A percentile compares a stretch with the other conserved stretches of the same genome.
These are phyloP conservation scores for Gallinago paraguaiae DNA, from an alignment of 2,113 vertebrate genomes.

Conservation along the genomic window DNA sequence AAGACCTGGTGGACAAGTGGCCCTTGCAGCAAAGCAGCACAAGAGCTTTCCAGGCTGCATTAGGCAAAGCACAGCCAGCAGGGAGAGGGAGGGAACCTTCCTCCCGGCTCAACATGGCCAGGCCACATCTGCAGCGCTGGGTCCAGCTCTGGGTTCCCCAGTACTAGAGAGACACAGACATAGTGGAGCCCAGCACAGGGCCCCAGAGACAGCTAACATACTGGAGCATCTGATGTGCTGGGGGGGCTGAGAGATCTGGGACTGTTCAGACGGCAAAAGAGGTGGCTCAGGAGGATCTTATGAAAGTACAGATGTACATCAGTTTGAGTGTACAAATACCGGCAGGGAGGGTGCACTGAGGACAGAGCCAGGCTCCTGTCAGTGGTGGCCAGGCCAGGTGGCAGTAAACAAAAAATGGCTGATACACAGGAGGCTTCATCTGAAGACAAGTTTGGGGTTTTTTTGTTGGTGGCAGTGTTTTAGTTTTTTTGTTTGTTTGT, in stretches of 20 bases:
- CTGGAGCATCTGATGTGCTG: neutral
- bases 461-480: neutral
- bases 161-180: neutral
- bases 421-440: neutral
- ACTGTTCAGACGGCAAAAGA: neutral
- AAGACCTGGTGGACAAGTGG: neutral
- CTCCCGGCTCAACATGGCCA: fast-evolving
- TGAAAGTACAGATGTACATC: too few relatives aligned
- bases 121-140: neutral
- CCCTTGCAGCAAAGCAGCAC: neutral
- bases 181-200: neutral
- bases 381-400: neutral
- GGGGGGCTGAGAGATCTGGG: neutral
- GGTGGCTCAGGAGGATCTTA: neutral
- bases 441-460: fast-evolving
- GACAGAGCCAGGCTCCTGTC: neutral
- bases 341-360: neutral
- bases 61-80: neutral
- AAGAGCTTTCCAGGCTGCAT: neutral
- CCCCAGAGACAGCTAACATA: fast-evolving
- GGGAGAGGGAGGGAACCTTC: neutral
- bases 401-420: neutral
- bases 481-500: neutral
- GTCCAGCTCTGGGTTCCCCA: neutral
- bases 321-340: too few relatives aligned